Base-by-base conservation (phyloP, 2,797 vertebrate species). In the Basileuterus tristriatus region DNA sequence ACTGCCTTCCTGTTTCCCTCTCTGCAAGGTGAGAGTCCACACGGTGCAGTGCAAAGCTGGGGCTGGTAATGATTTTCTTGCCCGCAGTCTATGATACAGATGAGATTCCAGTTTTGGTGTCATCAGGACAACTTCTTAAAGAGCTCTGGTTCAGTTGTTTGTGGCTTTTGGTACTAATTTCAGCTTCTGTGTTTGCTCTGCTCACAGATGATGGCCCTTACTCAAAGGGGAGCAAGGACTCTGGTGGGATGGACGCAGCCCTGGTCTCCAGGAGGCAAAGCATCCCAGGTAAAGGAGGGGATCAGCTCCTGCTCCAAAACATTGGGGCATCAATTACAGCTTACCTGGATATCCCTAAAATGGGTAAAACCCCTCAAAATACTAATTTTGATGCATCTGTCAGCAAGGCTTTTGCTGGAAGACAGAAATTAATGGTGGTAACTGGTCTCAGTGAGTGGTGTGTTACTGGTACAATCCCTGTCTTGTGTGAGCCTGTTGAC, bases 191-290 rank as follows among this genome's bases (percentile, higher is more conserved):
- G 49, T 96, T 88, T 70, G 47, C 50, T 91, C 36, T 94, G 96
- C 82, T 94, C 86, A 87, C 97, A 99, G 99, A 99, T 52, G 99
- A 99, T 94, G 99, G 99, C 46, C 99, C 99, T 32, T 99, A 99
- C 90, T 99, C 98, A 39, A 99, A 99, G 97, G 99, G 98, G 68
- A 98, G 98, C 74, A 99, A 99, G 95, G 99, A 99, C 14, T 93
- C 98, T 7, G 97, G 98, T 29, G 99, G 98, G 72, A 96, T 98
- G 50, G 99, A 99, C 3, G 15, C 98, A 92, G 97, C 98, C 63
- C 95, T 99, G 98, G 97, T 98, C 36, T 98, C 98, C 75, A 98
- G 99, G 97, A 98, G 99, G 96, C 99, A 99, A 96, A 99, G 99
- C 94, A 99, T 99, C 94, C 99, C 99, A 99, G 99, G 99, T 99